Evolutionary conservation across 2,113 vertebrate species (phyloP), one percentile per base, ranked within the genome.

Genomic region (Alligator sinensis): DNA sequence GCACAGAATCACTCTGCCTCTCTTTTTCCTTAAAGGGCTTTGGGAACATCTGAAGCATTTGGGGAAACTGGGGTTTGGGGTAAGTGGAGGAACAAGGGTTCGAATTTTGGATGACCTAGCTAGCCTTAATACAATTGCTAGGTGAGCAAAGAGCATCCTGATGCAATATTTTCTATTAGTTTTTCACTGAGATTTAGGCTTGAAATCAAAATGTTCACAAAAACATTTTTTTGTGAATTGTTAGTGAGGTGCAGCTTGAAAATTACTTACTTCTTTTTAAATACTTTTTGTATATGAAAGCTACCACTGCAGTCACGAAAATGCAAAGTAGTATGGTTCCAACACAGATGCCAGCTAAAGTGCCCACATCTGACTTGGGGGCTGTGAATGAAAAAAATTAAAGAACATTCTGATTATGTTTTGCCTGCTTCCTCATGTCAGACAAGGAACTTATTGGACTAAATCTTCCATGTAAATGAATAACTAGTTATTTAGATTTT

Each of bases 371-470:
- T 63, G 84, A 14, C 63, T 38, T 80, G 57, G 64, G 90, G 62
- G 3, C 90, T 82, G 62, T 95, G 87, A 96, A 92, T 94, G 83
- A 81, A 61, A 80, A 88, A 90, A 92, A 93, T 91, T 85, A 79
- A 87, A 62, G 34, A n/a, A 58, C 80, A 1, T 81, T 89, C 8
- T 87, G n/a, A 28, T 70, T 11, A 54, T 81, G 21, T 9, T 70
- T 3, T 27, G 59, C 28, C 55, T 64, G 58, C 47, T 47, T 47
- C 47, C 63, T 60, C 14, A 27, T 25, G 54, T 79, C n/a, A 57
- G 22, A 47, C 18, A 34, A 63, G 54, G 55, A 80, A 70, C 38
- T 61, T 74, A 57, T 60, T 2, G 1, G 89, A 80, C 54, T 90
- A 77, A 87, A 83, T 80, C 55, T 88, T 3, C 21, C 25, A 77